Evolutionary conservation across 2,888 invertebrate species (phyloP), one percentile per base, ranked within the genome.

Genomic region (Eudemis profundana): DNA sequence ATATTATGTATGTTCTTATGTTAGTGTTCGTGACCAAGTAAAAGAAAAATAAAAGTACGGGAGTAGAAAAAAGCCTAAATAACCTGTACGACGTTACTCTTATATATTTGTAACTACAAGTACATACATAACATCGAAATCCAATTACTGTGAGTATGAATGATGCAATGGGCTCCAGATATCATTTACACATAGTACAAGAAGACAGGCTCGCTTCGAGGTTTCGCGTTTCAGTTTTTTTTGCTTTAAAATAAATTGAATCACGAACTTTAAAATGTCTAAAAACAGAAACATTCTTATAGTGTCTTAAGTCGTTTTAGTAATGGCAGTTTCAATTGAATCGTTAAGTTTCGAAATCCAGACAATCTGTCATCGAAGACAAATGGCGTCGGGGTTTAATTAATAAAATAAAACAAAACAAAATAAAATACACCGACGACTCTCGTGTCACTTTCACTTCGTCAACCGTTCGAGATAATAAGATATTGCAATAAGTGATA

Each of bases 311-410:
- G 19, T 27, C 14, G 14, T 59, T 47, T 47, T 33, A 0, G 1
- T 33, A 19, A 4, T 29, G 33, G 19, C 8, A 5, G 8, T 12
- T 36, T 47, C 33, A 23, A 47, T 47, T 65, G 46, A 53, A 47
- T 47, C 59, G 46, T 65, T 65, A 60, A 46, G n/a, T 46, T 46
- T 19, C 51, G 44, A 15, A 53, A 60, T 60, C 46, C 53, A 21
- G 65, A 47, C 44, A 64, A 59, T 65, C 60, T 65, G 65, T 65
- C 65, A 53, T 53, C 46, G 47, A 47, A 60, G 60, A 65, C 65
- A 65, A 65, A 60, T 65, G 59, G 65, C 51, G 38, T 14, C 15
- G 29, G 8, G 29, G 46, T 21, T 65, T 65, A 60, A 65, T 65
- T 60, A 65, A 65, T 59, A 60, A 60, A 60, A 65, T 38, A 46